Percentiles rank a stretch among this genome's conserved stretches.
These are phyloP conservation scores for Amaurobius ferox DNA, from an alignment of 2,888 invertebrate species.

Conservation along the genomic window DNA sequence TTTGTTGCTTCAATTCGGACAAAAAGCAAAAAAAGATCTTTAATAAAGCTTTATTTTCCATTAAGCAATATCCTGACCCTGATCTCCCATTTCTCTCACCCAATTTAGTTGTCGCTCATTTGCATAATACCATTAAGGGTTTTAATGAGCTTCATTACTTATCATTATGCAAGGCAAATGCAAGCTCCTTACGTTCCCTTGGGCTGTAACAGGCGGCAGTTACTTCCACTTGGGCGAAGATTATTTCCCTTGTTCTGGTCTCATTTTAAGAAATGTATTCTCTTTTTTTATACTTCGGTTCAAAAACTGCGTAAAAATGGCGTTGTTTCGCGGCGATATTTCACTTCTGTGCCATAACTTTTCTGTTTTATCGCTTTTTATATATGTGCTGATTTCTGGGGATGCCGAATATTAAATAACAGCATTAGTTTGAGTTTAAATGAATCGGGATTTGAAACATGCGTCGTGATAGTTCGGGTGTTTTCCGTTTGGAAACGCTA, in stretches of 20 bases:
- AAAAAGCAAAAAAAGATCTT: too few species aligned
- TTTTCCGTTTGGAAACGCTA: too few species aligned
- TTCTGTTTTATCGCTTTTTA: not conserved
- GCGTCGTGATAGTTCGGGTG: too few species aligned
- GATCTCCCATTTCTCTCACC: not conserved
- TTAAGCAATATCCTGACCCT: not conserved
- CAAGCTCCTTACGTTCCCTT: slow-evolving; percentile 8
- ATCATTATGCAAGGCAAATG: slow-evolving; percentile 30
- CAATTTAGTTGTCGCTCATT: slow-evolving; percentile 18
- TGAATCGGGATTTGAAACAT: not conserved
- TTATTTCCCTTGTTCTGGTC: not conserved
- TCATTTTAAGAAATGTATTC: not conserved
- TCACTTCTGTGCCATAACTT: too few species aligned
- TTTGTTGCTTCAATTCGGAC: too few species aligned
- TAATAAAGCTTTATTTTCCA: slow-evolving; percentile 24
- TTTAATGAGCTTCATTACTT: slow-evolving; percentile 28
- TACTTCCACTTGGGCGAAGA: slow-evolving; percentile 16
- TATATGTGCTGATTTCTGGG: not conserved
- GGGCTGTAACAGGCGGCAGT: slow-evolving; percentile 14
- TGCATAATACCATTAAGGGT: slow-evolving; percentile 29
- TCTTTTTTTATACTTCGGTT: not conserved
- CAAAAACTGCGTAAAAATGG: not conserved
- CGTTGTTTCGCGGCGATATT: not conserved
- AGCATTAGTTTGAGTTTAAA: not conserved
- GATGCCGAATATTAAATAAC: not conserved